These are phyloP conservation scores for Dione juno DNA, from an alignment of 2,888 invertebrate species.

Conservation along the genomic window DNA sequence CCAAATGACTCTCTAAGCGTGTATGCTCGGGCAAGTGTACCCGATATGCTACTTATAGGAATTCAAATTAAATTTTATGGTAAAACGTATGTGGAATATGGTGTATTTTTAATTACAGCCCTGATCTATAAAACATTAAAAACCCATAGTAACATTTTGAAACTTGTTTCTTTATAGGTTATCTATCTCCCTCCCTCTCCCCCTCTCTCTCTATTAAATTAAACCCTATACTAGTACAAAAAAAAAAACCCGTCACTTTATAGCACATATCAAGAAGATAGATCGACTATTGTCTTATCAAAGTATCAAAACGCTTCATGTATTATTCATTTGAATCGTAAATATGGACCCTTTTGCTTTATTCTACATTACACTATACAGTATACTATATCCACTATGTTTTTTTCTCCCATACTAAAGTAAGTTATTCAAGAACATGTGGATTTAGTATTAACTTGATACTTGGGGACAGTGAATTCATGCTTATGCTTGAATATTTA, in stretches of 20 bases:
- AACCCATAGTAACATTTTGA: no score
- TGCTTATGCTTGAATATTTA: neutral
- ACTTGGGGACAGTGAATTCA: constrained; percentile 1
- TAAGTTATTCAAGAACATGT: constrained; percentile 40
- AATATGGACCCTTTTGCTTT: constrained; percentile 37
- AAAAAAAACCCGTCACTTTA: neutral
- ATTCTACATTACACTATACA: constrained; percentile 10
- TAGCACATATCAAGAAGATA: neutral
- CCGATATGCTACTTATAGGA: constrained; percentile 44
- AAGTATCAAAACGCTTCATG: constrained; percentile 30
- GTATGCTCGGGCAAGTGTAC: constrained; percentile 56
- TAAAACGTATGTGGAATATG: neutral
- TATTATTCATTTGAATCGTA: constrained; percentile 38
- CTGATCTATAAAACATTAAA: no score
- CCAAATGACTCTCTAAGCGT: constrained; percentile 64
- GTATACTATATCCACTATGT: constrained; percentile 28
- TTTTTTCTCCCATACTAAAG: constrained; percentile 40
- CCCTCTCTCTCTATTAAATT: no score
- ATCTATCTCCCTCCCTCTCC: no score
- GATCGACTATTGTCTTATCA: constrained; percentile 20
- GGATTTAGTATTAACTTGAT: constrained; percentile 35
- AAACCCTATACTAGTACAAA: neutral
- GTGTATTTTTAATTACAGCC: neutral
- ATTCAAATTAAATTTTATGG: constrained; percentile 26
- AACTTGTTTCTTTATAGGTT: no score